phyloP scores from a whole-genome alignment of 2,797 vertebrate genomes.

The Spatula clypeata region DNA sequence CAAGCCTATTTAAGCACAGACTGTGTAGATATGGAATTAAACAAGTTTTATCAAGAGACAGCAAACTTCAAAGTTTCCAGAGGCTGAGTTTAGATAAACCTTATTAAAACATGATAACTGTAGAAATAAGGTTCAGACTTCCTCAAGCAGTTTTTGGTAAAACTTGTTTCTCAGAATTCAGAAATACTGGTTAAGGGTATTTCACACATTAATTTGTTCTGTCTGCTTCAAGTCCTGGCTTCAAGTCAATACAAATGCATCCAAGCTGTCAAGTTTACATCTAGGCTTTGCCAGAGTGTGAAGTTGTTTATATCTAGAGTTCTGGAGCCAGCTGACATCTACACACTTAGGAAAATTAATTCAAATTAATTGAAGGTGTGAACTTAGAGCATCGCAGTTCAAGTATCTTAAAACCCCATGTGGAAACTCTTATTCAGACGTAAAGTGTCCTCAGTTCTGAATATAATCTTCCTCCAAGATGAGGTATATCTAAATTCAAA shows the following conservation, averaged over 20 bases:
- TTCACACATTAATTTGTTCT: conserved; percentile 68
- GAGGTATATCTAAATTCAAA: conserved; percentile 72
- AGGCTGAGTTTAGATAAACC: conserved; percentile 64
- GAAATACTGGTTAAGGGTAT: conserved; percentile 56
- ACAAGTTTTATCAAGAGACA: conserved; percentile 45
- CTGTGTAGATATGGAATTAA: conserved; percentile 35
- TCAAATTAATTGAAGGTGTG: conserved; percentile 77
- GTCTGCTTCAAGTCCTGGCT: conserved; percentile 72
- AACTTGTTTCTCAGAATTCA: conserved; percentile 48
- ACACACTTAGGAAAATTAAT: conserved; percentile 76
- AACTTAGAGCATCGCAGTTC: conserved; percentile 63
- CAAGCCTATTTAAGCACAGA: conserved; percentile 42
- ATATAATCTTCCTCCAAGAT: conserved; percentile 61
- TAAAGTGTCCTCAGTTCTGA: conserved; percentile 74
- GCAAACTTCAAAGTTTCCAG: conserved; percentile 65
- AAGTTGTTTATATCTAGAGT: conserved; percentile 73
- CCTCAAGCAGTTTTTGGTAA: conserved; percentile 55
- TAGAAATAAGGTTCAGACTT: conserved; percentile 40
- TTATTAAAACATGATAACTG: conserved; percentile 51
- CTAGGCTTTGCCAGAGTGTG: conserved; percentile 75
- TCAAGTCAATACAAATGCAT: conserved; percentile 69
- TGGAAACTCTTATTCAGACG: conserved; percentile 75
- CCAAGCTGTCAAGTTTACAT: conserved; percentile 78
- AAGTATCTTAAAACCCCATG: conserved; percentile 70
- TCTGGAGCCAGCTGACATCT: conserved; percentile 74